Evolutionary conservation across 2,113 vertebrate species (phyloP).

Genomic region (Thermophis baileyi): DNA sequence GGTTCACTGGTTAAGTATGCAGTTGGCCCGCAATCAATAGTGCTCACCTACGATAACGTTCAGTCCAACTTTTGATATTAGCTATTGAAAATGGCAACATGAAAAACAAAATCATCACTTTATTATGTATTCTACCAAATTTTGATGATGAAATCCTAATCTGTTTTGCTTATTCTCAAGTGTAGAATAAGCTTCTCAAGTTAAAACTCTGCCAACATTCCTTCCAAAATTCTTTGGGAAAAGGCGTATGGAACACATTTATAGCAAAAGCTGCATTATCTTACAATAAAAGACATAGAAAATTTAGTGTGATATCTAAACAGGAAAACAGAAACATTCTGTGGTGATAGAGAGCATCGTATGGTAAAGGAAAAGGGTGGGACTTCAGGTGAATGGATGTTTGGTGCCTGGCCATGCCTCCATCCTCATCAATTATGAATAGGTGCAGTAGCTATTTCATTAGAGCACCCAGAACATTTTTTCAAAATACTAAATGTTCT

Average conservation of each 20-base stretch:
- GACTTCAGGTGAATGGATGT: neutral
- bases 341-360: neutral
- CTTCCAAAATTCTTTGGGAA: neutral
- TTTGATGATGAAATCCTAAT: neutral
- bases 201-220: neutral
- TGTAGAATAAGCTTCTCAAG: too few relatives aligned
- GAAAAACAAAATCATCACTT: neutral
- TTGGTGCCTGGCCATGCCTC: neutral
- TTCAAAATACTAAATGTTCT: neutral
- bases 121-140: neutral
- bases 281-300: neutral
- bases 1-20: neutral
- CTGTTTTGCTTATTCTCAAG: neutral
- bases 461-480: neutral
- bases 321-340: neutral
- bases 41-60: neutral
- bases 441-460: neutral
- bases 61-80: neutral
- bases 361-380: neutral
- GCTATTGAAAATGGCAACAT: neutral
- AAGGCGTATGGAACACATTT: neutral
- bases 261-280: neutral
- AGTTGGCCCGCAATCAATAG: neutral
- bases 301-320: neutral
- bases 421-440: neutral